Percentiles rank a stretch among this genome's conserved stretches.
phyloP scores from a whole-genome alignment of 2,888 invertebrate species.

The Acrobeloides nanus region DNA sequence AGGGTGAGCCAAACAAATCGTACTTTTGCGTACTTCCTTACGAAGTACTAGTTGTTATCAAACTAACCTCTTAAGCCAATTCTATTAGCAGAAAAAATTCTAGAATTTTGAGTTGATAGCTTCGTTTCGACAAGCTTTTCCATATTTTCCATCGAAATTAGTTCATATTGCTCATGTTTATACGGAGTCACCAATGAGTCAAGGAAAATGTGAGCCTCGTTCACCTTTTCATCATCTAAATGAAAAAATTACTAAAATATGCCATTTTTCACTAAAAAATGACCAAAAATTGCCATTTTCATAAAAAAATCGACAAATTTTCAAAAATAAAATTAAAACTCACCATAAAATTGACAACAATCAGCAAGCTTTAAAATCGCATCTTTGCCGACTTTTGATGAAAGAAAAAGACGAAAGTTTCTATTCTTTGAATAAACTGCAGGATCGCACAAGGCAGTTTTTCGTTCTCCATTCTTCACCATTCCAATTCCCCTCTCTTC shows the following conservation, averaged over 20 bases:
- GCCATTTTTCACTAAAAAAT: no score
- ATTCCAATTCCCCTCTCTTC: conserved; percentile 9
- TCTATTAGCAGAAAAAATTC: no score
- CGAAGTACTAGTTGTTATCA: no score
- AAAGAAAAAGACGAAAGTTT: conserved; percentile 30
- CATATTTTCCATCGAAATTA: no score
- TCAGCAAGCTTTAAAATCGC: conserved; percentile 17
- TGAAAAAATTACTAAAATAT: no score
- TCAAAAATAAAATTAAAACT: conserved; percentile 12
- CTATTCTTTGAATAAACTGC: conserved; percentile 33
- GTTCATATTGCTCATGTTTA: conserved; percentile 14
- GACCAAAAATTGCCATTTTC: no score
- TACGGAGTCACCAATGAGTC: conserved; percentile 24
- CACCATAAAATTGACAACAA: conserved; percentile 33
- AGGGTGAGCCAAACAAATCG: no score
- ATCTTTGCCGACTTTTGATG: conserved; percentile 32
- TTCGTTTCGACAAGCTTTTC: no score
- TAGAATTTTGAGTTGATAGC: no score
- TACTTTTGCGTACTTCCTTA: no score
- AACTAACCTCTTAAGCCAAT: no score
- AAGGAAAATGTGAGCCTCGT: conserved; percentile 17
- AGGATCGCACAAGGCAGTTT: conserved; percentile 19
- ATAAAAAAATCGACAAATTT: conserved; percentile 12
- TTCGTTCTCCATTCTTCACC: conserved; percentile 12
- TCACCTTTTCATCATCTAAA: conserved; percentile 9